phyloP scores from a whole-genome alignment of 2,113 vertebrate genomes.

The Psittacula cyanocephala region DNA sequence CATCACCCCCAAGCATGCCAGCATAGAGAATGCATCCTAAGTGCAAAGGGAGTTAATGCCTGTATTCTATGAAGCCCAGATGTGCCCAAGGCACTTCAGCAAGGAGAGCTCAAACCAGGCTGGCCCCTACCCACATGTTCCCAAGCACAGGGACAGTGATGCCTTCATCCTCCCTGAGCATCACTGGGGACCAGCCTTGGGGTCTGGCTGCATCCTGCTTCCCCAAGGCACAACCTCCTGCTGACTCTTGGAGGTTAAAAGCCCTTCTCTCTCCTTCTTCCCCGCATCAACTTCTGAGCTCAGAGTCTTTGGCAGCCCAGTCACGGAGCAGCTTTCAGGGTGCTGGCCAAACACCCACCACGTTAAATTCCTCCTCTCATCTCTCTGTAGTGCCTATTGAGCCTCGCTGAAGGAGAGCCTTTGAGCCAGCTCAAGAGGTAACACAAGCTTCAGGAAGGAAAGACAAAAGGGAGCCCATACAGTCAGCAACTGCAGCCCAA shows the following conservation, averaged over 20 bases:
- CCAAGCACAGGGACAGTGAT: rapidly evolving
- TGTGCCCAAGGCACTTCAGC: not conserved
- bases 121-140: rapidly evolving
- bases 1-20: rapidly evolving
- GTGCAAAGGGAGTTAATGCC: not conserved
- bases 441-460: not conserved
- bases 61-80: not conserved
- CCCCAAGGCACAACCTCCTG: not conserved
- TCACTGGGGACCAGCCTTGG: rapidly evolving
- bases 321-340: not conserved
- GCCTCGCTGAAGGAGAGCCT: slow-evolving; percentile 17
- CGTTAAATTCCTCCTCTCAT: slow-evolving; percentile 51
- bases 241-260: not conserved
- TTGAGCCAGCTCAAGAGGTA: not conserved
- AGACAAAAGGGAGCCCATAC: not conserved
- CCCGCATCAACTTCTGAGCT: not conserved
- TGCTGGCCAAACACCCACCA: not conserved
- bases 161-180: no score
- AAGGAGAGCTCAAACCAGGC: not conserved
- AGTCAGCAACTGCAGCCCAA: not conserved
- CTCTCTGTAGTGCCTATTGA: not conserved
- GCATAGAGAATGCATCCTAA: not conserved
- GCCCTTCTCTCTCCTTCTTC: not conserved
- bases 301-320: not conserved
- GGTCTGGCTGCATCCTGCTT: not conserved